phyloP scores from a whole-genome alignment of 2,797 vertebrate genomes.

The Cirrhinus molitorella region DNA sequence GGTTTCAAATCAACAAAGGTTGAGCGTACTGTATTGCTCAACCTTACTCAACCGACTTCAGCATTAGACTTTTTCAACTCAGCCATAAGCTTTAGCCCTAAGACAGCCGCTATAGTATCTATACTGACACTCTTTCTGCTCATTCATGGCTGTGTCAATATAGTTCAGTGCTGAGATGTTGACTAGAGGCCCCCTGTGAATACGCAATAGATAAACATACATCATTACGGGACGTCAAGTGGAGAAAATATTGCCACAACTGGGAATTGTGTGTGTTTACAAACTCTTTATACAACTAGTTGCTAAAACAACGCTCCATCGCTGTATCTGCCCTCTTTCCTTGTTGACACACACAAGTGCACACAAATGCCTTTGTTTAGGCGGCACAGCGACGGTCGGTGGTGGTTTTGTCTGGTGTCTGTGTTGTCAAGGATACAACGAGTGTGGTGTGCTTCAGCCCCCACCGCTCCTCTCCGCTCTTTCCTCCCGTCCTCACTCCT shows the following conservation, averaged over 20 bases:
- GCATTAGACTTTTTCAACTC: slow-evolving; percentile 13
- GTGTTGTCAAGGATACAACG: slow-evolving; percentile 67
- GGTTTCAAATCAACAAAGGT: neutral
- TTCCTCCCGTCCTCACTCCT: slow-evolving; percentile 33
- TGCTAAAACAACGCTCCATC: slow-evolving; percentile 23
- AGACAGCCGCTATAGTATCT: slow-evolving; percentile 3
- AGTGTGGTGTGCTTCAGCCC: slow-evolving; percentile 60
- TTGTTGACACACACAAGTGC: slow-evolving; percentile 47
- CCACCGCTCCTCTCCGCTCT: slow-evolving; percentile 47
- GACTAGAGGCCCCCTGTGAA: slow-evolving; percentile 46
- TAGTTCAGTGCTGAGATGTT: slow-evolving; percentile 39
- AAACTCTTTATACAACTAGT: slow-evolving; percentile 30
- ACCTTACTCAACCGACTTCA: neutral
- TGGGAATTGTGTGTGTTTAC: slow-evolving; percentile 38
- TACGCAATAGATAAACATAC: slow-evolving; percentile 39
- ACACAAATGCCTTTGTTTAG: slow-evolving; percentile 58
- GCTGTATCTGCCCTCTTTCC: slow-evolving; percentile 36
- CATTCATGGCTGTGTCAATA: slow-evolving; percentile 46
- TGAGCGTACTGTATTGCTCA: neutral
- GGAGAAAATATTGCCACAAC: slow-evolving; percentile 45
- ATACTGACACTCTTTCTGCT: slow-evolving; percentile 31
- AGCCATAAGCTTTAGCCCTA: slow-evolving; percentile 8
- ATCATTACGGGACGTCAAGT: slow-evolving; percentile 35
- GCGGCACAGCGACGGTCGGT: slow-evolving; percentile 44
- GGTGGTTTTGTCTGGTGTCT: slow-evolving; percentile 71